Evolutionary conservation across 53 echinoderm and acorn worm genomes (phyloP).

Genomic region (Glandiceps talaboti): DNA sequence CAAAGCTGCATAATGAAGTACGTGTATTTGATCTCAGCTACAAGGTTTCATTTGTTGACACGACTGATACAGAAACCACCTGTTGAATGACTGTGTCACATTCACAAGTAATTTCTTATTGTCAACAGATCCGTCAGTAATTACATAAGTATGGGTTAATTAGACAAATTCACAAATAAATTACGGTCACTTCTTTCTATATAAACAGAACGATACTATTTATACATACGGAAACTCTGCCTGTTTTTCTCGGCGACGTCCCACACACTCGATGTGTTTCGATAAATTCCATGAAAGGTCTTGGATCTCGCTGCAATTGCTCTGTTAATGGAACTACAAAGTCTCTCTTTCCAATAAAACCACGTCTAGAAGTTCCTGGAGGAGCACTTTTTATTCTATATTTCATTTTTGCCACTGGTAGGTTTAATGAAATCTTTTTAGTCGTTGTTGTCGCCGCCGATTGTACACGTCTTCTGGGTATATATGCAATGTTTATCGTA

Average conservation of each 20-base stretch:
- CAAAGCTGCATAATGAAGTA: no score
- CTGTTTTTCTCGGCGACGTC: neutral
- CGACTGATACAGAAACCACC: no score
- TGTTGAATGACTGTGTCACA: no score
- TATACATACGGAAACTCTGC: no score
- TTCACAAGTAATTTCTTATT: no score
- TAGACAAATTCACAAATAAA: no score
- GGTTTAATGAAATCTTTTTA: neutral
- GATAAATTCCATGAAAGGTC: neutral
- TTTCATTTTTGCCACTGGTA: conserved; percentile 22
- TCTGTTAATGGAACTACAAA: neutral
- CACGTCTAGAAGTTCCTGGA: neutral
- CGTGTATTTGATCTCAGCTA: no score
- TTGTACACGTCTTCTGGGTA: neutral
- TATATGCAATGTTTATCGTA: neutral
- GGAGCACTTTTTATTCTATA: conserved; percentile 5
- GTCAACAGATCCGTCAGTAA: no score
- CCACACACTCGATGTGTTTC: neutral
- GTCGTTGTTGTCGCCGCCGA: neutral
- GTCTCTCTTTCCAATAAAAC: neutral
- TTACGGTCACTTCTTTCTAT: no score
- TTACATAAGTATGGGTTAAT: no score
- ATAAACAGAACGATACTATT: no score
- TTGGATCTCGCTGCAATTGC: neutral
- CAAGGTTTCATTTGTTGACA: no score